Percentiles rank a stretch among this genome's conserved stretches.
Evolutionary conservation across 2,113 vertebrate genomes (phyloP).

Genomic region (Pagrus major): DNA sequence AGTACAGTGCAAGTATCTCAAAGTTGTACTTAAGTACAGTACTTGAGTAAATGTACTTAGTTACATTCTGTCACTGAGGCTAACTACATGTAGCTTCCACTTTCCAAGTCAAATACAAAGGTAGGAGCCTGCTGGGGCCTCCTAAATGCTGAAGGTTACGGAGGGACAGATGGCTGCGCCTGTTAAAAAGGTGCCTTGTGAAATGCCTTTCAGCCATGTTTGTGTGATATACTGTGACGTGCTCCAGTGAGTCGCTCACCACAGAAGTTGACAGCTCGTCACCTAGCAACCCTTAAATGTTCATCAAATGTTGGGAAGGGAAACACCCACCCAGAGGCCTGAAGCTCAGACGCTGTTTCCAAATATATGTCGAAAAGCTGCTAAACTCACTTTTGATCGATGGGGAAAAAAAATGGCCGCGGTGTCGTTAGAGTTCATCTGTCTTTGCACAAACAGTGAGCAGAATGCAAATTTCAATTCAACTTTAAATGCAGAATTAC

Average conservation of each 20-base stretch:
- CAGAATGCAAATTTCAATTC: neutral
- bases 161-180: neutral
- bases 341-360: neutral
- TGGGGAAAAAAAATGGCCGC: neutral
- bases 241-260: neutral
- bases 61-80: too few species aligned
- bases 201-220: neutral
- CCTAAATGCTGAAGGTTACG: neutral
- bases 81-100: neutral
- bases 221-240: neutral
- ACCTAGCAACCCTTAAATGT: neutral
- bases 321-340: neutral
- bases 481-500: constrained; percentile 3
- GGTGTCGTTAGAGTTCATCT: neutral
- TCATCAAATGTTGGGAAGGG: neutral
- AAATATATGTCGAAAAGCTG: neutral
- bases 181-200: neutral
- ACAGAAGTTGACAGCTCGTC: constrained; percentile 1
- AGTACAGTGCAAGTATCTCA: too few species aligned
- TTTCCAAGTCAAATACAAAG: neutral
- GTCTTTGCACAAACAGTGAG: neutral
- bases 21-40: too few species aligned
- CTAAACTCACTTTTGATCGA: neutral
- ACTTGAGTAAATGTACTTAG: too few species aligned
- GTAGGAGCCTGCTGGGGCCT: neutral